phyloP scores from a whole-genome alignment of 1,140 invertebrate genomes.

The Dendroctonus valens region DNA sequence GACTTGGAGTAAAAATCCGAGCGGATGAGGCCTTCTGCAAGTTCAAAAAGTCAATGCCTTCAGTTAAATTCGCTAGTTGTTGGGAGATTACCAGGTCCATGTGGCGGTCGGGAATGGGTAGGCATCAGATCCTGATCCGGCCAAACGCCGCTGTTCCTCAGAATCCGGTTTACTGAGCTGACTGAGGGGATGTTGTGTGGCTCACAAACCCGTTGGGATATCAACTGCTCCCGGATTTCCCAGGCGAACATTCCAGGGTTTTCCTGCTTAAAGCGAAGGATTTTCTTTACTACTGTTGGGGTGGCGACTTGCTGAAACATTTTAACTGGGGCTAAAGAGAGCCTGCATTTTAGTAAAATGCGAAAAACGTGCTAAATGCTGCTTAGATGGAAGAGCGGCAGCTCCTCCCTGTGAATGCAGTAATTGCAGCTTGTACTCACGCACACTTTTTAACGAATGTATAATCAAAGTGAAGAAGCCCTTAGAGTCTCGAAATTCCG shows the following conservation, averaged over 20 bases:
- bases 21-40: conserved; percentile 39
- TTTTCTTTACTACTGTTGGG: conserved; percentile 88
- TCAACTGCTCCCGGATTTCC: conserved; percentile 86
- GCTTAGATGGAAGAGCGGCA: too few relatives aligned
- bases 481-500: too few relatives aligned
- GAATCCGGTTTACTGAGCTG: conserved; percentile 93
- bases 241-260: conserved; percentile 89
- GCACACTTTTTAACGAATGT: too few relatives aligned
- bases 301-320: conserved; percentile 84
- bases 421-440: too few relatives aligned
- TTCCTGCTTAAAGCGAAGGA: conserved; percentile 85
- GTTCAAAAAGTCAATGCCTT: background rate
- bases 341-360: background rate
- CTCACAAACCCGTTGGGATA: conserved; percentile 81
- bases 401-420: too few relatives aligned
- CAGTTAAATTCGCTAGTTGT: background rate
- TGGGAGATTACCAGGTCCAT: background rate
- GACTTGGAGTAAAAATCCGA: conserved; percentile 41
- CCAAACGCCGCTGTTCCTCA: conserved; percentile 79
- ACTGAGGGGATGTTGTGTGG: conserved; percentile 87
- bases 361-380: background rate
- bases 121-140: conserved; percentile 46
- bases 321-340: background rate
- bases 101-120: background rate
- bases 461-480: too few relatives aligned